Conservation (phyloP, 1,140 invertebrate genomes). For the Grapholita molesta region DNA sequence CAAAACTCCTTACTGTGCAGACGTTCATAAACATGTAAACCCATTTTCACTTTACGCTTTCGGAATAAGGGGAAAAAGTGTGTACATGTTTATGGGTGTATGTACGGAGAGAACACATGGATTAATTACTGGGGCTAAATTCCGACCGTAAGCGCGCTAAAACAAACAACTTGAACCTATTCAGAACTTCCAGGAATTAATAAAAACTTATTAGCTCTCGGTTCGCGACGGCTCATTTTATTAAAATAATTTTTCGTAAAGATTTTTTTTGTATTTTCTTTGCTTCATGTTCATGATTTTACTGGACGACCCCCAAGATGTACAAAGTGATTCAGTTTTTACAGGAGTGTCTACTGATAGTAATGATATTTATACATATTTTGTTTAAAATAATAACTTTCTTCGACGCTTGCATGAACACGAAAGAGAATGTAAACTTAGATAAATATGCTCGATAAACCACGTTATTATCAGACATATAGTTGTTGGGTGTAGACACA, state of each 20-base stretch:
- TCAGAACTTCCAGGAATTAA: background rate
- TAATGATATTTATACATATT: too few relatives aligned
- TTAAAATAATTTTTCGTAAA: background rate
- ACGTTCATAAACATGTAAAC: constrained; percentile 13
- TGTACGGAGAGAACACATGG: constrained; percentile 40
- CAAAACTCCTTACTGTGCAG: constrained; percentile 31
- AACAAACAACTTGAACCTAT: background rate
- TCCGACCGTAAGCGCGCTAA: background rate
- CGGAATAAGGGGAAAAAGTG: background rate
- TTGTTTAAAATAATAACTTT: too few relatives aligned
- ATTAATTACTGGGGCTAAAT: constrained; percentile 39
- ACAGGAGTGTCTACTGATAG: too few relatives aligned
- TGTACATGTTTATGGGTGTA: constrained; percentile 28
- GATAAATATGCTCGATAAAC: too few relatives aligned
- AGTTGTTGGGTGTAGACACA: too few relatives aligned
- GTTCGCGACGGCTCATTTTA: constrained; percentile 30
- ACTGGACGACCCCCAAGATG: background rate
- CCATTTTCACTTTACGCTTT: constrained; percentile 55
- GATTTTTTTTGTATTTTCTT: background rate
- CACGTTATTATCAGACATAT: too few relatives aligned
- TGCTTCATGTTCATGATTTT: background rate
- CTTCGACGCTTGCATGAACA: too few relatives aligned
- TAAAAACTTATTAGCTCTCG: constrained; percentile 21
- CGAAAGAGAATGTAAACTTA: too few relatives aligned
- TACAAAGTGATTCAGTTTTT: too few relatives aligned